Evolutionary conservation across 2,113 vertebrate species (phyloP).

Genomic region (Brienomyrus longianalis): DNA sequence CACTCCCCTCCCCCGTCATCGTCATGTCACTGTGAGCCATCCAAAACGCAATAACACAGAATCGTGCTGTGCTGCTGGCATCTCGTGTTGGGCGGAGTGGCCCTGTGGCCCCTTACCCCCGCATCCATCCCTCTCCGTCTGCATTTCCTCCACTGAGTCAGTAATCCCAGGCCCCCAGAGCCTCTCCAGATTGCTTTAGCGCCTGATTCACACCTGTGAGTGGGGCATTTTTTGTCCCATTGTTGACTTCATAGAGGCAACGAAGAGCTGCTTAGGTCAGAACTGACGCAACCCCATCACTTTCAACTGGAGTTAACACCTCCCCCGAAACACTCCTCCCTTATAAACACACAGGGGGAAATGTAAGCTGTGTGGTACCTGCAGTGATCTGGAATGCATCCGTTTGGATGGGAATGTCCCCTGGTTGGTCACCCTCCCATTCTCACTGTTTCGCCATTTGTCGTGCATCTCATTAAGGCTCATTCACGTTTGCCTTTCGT

Average conservation of each 20-base stretch:
- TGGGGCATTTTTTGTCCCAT: not conserved
- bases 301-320: not conserved
- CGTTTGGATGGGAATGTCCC: not conserved
- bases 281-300: not conserved
- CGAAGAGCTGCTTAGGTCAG: not conserved
- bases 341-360: not conserved
- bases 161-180: not conserved
- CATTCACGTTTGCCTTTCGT: constrained; percentile 54
- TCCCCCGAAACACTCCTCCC: not conserved
- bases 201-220: not conserved
- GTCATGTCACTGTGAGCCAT: constrained; percentile 29
- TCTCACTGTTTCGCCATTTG: not conserved
- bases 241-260: not conserved
- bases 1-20: not conserved
- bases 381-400: not conserved
- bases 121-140: not conserved
- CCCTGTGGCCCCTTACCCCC: not conserved
- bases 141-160: not conserved
- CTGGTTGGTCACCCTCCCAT: not conserved
- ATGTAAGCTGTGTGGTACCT: not conserved
- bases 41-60: not conserved
- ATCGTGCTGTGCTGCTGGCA: not conserved
- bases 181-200: not conserved
- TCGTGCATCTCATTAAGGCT: constrained; percentile 55
- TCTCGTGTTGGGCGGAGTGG: not conserved